A percentile compares a stretch with the other conserved stretches of the same genome.
These are phyloP conservation scores for Notoglanidium macrostoma DNA, from an alignment of 2,797 vertebrate genomes.

Conservation along the genomic window DNA sequence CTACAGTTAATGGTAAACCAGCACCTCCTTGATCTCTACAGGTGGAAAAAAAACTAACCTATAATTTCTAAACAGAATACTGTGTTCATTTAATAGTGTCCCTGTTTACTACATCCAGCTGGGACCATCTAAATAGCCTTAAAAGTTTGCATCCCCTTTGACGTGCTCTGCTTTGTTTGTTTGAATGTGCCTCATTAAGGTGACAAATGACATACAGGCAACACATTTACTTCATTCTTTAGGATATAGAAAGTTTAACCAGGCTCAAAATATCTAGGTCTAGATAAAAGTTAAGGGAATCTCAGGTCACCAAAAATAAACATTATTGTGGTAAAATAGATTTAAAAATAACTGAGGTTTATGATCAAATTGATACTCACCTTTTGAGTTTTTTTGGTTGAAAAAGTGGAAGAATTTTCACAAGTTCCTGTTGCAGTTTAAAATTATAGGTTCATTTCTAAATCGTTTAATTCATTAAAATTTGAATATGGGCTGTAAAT, in stretches of 20 bases:
- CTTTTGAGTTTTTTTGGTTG: background rate
- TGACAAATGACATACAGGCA: background rate
- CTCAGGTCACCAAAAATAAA: background rate
- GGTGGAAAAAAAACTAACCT: background rate
- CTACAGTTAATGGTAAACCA: background rate
- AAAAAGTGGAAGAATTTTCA: background rate
- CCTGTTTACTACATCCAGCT: background rate
- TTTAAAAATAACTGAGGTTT: background rate
- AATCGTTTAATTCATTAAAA: background rate
- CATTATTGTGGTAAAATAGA: background rate
- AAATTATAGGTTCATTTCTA: background rate
- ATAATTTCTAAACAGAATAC: background rate
- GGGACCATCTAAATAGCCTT: background rate
- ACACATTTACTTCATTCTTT: background rate
- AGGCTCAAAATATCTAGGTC: background rate
- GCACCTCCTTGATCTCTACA: background rate
- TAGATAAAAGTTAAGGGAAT: background rate
- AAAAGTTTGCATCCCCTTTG: background rate
- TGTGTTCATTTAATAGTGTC: background rate
- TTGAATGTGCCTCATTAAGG: background rate
- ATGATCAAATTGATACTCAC: background rate
- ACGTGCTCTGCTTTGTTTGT: background rate
- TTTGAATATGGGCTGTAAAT: background rate
- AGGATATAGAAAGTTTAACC: background rate
- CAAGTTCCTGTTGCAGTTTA: background rate